phyloP scores from a whole-genome alignment of 2,797 vertebrate species.

The Borostomias antarcticus region DNA sequence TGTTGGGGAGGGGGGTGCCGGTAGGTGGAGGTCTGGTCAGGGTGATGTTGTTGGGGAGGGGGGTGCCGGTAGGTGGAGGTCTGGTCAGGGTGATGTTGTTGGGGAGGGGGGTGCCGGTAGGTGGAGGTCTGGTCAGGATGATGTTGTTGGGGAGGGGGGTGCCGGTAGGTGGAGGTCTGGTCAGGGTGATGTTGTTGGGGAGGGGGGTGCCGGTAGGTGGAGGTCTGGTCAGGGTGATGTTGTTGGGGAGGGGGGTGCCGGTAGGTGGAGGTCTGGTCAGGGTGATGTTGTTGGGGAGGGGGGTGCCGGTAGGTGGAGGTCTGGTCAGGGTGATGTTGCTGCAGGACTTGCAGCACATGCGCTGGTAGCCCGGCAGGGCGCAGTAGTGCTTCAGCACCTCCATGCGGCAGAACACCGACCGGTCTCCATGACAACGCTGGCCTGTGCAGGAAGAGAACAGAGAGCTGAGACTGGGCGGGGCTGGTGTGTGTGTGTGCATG shows the following conservation, averaged over 20 bases:
- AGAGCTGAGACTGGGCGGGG: slow-evolving; percentile 59
- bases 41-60: too few relatives aligned
- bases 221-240: too few relatives aligned
- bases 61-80: too few relatives aligned
- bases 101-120: too few relatives aligned
- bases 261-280: not conserved
- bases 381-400: slow-evolving; percentile 89
- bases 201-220: slow-evolving; percentile 28
- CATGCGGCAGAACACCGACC: slow-evolving; percentile 92
- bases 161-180: slow-evolving; percentile 35
- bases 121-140: too few relatives aligned
- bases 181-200: too few relatives aligned
- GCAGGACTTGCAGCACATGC: slow-evolving; percentile 94
- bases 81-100: too few relatives aligned
- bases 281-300: slow-evolving; percentile 9
- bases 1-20: too few relatives aligned
- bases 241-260: slow-evolving; percentile 22
- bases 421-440: slow-evolving; percentile 89
- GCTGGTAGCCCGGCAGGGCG: slow-evolving; percentile 85
- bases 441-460: slow-evolving; percentile 80
- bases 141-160: too few relatives aligned
- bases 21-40: too few relatives aligned
- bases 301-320: slow-evolving; percentile 23
- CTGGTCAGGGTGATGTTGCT: slow-evolving; percentile 63
- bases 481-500: slow-evolving; percentile 9